phyloP scores from a whole-genome alignment of 92 coral and sea anemone genomes.

The Parazoanthus darwini region DNA sequence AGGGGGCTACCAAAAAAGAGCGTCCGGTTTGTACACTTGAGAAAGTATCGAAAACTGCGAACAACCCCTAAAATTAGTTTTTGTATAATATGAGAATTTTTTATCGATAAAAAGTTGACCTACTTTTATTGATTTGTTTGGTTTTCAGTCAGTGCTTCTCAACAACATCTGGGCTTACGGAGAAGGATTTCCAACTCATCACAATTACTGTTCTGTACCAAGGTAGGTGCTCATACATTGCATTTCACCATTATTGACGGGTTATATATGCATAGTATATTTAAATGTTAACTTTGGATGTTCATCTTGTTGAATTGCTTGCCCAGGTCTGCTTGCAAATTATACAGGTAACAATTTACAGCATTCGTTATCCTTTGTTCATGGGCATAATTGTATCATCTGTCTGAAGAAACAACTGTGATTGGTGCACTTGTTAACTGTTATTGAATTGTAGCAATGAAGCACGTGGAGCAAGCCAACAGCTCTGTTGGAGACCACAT shows the following conservation, averaged over 20 bases:
- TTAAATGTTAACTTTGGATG: not conserved
- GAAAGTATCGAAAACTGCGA: too few species aligned
- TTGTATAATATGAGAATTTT: not conserved
- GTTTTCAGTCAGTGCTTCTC: not conserved
- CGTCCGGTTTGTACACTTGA: too few species aligned
- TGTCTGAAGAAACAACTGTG: not conserved
- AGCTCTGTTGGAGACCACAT: conserved; percentile 33
- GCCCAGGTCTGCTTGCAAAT: too few species aligned
- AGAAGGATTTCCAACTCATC: conserved; percentile 42
- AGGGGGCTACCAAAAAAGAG: too few species aligned
- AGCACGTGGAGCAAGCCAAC: conserved; percentile 44
- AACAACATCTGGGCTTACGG: not conserved
- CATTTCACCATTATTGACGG: not conserved
- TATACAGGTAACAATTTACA: too few species aligned
- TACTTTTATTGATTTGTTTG: not conserved
- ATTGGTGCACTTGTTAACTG: not conserved
- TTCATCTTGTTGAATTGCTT: too few species aligned
- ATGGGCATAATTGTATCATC: not conserved
- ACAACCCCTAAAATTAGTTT: too few species aligned
- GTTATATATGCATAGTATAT: not conserved
- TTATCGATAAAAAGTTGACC: not conserved
- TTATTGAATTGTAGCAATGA: conserved; percentile 34
- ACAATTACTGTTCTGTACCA: conserved; percentile 58
- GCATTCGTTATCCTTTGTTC: not conserved
- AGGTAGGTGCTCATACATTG: conserved; percentile 31